phyloP scores from a whole-genome alignment of 2,797 vertebrate genomes.

The Pachyuromys duprasi region DNA sequence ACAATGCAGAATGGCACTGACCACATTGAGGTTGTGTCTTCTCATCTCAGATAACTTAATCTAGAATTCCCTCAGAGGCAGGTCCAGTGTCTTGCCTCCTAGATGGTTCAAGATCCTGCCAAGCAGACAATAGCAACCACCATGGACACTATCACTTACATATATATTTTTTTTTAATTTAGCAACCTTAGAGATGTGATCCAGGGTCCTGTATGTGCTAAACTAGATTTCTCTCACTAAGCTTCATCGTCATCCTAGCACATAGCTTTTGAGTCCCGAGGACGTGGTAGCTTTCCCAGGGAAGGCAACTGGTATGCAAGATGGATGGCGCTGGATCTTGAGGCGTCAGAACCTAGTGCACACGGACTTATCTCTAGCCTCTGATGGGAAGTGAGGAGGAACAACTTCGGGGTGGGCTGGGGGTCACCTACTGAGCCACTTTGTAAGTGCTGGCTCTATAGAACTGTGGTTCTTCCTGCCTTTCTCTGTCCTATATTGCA shows the following conservation, averaged over 20 bases:
- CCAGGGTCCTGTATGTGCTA: not conserved
- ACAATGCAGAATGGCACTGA: not conserved
- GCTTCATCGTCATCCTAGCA: not conserved
- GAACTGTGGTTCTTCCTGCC: not conserved
- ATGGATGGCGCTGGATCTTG: not conserved
- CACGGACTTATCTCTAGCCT: not conserved
- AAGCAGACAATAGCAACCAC: not conserved
- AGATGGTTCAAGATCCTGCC: not conserved
- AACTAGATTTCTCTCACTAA: not conserved
- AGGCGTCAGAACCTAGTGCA: not conserved
- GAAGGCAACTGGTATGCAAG: not conserved
- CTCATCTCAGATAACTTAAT: not conserved
- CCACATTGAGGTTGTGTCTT: not conserved
- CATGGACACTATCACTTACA: not conserved
- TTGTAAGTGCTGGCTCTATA: not conserved
- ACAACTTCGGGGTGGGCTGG: not conserved
- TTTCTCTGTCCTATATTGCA: not conserved
- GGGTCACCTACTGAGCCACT: not conserved
- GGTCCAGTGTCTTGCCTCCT: not conserved
- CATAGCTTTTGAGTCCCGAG: not conserved
- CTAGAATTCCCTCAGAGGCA: not conserved
- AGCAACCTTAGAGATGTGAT: not conserved
- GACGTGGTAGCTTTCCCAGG: not conserved
- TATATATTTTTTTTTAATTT: not conserved
- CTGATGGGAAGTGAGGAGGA: not conserved